Percentiles rank a stretch among this genome's conserved stretches.
Evolutionary conservation across 2,888 invertebrate species (phyloP).

Genomic region (Agonopterix heracliana): DNA sequence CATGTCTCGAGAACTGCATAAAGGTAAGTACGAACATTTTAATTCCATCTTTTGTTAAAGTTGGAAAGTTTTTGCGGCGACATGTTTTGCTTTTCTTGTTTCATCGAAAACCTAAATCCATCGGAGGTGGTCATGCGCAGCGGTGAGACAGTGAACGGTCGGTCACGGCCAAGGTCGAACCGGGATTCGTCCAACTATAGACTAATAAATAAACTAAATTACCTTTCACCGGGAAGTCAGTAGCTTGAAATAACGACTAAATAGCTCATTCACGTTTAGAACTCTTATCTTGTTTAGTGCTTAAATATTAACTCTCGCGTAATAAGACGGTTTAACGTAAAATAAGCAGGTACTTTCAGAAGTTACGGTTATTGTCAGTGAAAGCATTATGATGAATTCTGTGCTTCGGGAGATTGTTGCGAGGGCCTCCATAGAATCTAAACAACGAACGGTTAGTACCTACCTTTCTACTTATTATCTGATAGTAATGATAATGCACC

Average conservation of each 20-base stretch:
- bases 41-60: no score
- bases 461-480: slow-evolving; percentile 14
- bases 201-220: slow-evolving; percentile 32
- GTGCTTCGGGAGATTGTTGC: slow-evolving; percentile 61
- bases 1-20: no score
- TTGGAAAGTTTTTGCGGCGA: not conserved
- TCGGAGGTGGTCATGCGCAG: slow-evolving; percentile 52
- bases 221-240: slow-evolving; percentile 33
- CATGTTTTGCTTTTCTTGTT: not conserved
- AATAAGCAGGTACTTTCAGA: slow-evolving; percentile 4
- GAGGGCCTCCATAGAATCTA: slow-evolving; percentile 50
- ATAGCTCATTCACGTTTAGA: slow-evolving; percentile 15
- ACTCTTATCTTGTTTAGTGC: slow-evolving; percentile 13
- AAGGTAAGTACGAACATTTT: no score
- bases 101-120: slow-evolving; percentile 23
- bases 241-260: slow-evolving; percentile 13
- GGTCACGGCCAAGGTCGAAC: slow-evolving; percentile 71
- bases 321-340: slow-evolving; percentile 16
- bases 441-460: slow-evolving; percentile 52
- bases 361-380: slow-evolving; percentile 31
- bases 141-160: slow-evolving; percentile 61
- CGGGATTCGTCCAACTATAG: slow-evolving; percentile 22
- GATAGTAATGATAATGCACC: not conserved
- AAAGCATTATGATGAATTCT: slow-evolving; percentile 56
- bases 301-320: slow-evolving; percentile 11